Conservation (phyloP, 2,888 invertebrate species). For the Gortyna flavago region DNA sequence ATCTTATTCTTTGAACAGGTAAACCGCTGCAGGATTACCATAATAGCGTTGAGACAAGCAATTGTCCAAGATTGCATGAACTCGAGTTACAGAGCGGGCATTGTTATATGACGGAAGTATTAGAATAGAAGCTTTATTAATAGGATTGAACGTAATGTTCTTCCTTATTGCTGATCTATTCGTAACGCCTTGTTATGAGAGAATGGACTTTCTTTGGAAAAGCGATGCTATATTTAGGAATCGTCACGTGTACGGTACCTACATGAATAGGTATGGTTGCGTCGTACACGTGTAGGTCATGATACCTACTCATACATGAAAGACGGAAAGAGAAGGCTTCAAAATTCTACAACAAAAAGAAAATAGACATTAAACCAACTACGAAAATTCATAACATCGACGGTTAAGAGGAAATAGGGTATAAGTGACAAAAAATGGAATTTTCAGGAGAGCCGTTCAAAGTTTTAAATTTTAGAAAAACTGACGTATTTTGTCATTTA, state of each 20-base stretch:
- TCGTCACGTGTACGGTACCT: not conserved
- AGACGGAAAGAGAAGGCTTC: not conserved
- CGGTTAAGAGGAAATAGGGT: too few species aligned
- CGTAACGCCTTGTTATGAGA: slow-evolving; percentile 7
- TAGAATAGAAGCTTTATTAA: slow-evolving; percentile 34
- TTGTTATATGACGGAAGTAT: slow-evolving; percentile 35
- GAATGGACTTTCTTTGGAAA: slow-evolving; percentile 13
- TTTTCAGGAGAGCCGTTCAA: too few species aligned
- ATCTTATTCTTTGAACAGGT: not conserved
- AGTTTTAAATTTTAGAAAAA: too few species aligned
- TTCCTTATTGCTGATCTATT: slow-evolving; percentile 38
- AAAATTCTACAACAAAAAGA: not conserved
- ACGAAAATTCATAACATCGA: not conserved
- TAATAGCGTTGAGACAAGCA: not conserved
- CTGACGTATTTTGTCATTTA: too few species aligned
- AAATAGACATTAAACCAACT: not conserved
- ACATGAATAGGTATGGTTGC: not conserved
- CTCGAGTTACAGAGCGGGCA: slow-evolving; percentile 7
- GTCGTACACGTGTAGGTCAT: not conserved
- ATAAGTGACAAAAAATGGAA: too few species aligned
- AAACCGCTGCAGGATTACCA: slow-evolving; percentile 6
- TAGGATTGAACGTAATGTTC: slow-evolving; percentile 29
- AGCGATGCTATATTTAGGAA: slow-evolving; percentile 20
- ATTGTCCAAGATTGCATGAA: slow-evolving; percentile 26
- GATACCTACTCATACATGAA: not conserved